Percentiles rank a stretch among this genome's conserved stretches.
phyloP scores from a whole-genome alignment of 2,888 invertebrate species.

The Seira musarum region DNA sequence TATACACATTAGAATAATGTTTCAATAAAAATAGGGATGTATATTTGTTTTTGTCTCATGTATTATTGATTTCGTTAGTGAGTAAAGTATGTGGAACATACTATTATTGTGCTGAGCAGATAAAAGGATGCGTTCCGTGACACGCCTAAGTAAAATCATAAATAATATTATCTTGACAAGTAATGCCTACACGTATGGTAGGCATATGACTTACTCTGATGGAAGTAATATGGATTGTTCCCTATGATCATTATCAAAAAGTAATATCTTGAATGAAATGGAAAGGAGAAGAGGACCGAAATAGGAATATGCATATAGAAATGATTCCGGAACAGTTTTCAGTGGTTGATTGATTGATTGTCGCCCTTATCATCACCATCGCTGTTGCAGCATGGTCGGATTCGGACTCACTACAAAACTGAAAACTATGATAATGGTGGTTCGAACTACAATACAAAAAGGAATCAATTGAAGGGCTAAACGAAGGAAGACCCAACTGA shows the following conservation, averaged over 20 bases:
- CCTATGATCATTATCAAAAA: conserved; percentile 39
- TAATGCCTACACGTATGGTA: too few relatives aligned
- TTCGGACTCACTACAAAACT: conserved; percentile 48
- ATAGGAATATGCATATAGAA: conserved; percentile 12
- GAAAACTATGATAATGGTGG: conserved; percentile 48
- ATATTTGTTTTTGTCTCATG: neutral
- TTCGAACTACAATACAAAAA: conserved; percentile 28
- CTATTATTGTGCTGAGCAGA: conserved; percentile 5
- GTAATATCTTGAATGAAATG: neutral
- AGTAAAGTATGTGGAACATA: neutral
- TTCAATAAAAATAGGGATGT: neutral
- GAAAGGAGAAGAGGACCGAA: conserved; percentile 3
- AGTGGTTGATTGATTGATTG: conserved; percentile 40
- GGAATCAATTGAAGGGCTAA: neutral
- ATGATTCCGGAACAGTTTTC: conserved; percentile 29
- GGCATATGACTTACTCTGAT: conserved; percentile 32
- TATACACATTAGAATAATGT: neutral
- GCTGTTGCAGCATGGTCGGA: conserved; percentile 18
- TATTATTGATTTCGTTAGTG: neutral
- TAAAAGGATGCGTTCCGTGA: conserved; percentile 1
- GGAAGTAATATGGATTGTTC: conserved; percentile 49
- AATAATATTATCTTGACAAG: neutral
- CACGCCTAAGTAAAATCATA: conserved; percentile 1
- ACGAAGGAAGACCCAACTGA: neutral
- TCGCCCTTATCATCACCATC: conserved; percentile 43